Base-by-base conservation (phyloP, 2,797 vertebrate genomes). In the Ispidina picta region DNA sequence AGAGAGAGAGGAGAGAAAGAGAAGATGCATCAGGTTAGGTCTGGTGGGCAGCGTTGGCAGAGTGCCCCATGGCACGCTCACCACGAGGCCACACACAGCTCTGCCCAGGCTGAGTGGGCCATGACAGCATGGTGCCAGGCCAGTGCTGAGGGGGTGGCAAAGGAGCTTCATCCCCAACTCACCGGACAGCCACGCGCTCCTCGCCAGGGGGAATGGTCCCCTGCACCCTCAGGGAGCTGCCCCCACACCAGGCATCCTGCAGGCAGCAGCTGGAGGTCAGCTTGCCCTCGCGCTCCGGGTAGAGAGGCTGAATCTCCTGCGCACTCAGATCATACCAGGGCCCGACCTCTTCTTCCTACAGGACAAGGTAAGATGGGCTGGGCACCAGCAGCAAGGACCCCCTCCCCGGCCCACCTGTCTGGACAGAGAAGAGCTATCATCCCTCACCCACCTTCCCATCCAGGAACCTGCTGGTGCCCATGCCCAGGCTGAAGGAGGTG, bases 401-500 rank as follows among this genome's bases (percentile, higher is more conserved):
- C 12, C 55, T 29, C 22, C 31, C 12, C 23, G 4, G 22, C 46
- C 46, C 46, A 48, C 29, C 55, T 25, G 22, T 29, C 12, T 21
- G 5, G 56, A 20, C 3, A 4, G 19, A 46, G 55, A 58, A 4
- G 1, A 66, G 60, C 37, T 6, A 0, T 28, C 11, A 0, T 3
- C 49, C 23, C 19, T 15, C 48, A 73, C 95, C 9, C 96, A 99
- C 99, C 98, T 98, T 96, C 76, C 99, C 99, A 4, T 96, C 97
- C 94, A 96, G 97, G 97, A 98, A 98, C 43, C 98, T 54, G 6
- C 96, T 97, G 60, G 97, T 98, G 35, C 99, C 99, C 97, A 98
- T 98, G 86, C 99, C 99, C 96, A 99, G 98, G 95, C 98, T 98
- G 97, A 99, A 99, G 44, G 98, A 98, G 11, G 99, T 99, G 93